These are phyloP conservation scores for Mus minutoides DNA, from an alignment of 2,797 vertebrate genomes.

Conservation along the genomic window DNA sequence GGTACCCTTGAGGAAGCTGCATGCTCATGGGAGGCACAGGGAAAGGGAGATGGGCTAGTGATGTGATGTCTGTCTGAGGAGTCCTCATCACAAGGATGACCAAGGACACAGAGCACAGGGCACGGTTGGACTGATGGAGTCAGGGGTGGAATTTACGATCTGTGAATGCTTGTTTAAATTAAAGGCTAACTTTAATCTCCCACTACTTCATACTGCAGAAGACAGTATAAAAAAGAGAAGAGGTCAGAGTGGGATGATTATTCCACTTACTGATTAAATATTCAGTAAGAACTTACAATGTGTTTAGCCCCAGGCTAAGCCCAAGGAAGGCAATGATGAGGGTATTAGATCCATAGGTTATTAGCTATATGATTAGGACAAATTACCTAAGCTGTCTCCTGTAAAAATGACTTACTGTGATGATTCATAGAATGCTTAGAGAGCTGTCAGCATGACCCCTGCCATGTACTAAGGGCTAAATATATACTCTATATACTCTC, in stretches of 20 bases:
- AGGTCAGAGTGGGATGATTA: neutral
- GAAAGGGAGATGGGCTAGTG: neutral
- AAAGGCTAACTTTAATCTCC: neutral
- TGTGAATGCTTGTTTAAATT: neutral
- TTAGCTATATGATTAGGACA: neutral
- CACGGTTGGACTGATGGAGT: neutral
- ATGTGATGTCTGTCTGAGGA: neutral
- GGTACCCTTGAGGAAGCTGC: neutral
- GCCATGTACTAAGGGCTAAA: neutral
- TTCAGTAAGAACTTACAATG: neutral
- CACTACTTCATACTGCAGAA: neutral
- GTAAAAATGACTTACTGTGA: neutral
- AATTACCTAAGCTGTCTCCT: neutral
- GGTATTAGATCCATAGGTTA: neutral
- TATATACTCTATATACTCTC: too few relatives aligned
- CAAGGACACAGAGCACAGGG: neutral
- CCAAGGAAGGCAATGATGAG: neutral
- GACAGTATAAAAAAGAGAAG: neutral
- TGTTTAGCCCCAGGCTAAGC: neutral
- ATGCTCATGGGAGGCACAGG: neutral
- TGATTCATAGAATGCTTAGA: neutral
- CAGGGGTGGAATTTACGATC: neutral
- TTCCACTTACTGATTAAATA: conserved; percentile 13
- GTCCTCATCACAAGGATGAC: neutral
- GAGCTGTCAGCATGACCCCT: neutral